phyloP scores from a whole-genome alignment of 1,140 invertebrate genomes.

The Physella acuta region DNA sequence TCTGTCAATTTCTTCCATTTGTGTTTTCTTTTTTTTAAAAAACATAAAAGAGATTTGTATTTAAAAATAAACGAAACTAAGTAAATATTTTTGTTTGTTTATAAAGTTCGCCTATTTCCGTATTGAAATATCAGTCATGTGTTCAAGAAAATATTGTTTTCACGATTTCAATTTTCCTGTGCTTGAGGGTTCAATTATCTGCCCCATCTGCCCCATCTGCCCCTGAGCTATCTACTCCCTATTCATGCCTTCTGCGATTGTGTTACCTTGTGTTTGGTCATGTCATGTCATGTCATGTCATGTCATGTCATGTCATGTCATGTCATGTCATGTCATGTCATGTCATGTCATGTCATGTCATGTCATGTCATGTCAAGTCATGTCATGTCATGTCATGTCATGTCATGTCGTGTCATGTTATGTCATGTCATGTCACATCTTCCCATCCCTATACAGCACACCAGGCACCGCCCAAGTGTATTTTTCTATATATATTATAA shows the following conservation, averaged over 20 bases:
- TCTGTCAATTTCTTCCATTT: no score
- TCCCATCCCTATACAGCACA: not conserved
- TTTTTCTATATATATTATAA: no score
- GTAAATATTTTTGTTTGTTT: no score
- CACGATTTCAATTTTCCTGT: no score
- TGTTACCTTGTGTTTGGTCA: not conserved
- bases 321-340: not conserved
- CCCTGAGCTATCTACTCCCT: not conserved
- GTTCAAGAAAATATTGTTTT: no score
- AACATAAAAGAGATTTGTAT: no score
- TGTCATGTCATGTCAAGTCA: constrained; percentile 4
- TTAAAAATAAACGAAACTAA: no score
- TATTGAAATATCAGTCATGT: no score
- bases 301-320: not conserved
- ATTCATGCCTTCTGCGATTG: not conserved
- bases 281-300: not conserved
- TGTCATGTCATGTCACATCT: constrained; percentile 14
- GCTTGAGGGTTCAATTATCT: no score
- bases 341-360: not conserved
- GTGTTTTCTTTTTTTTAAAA: no score
- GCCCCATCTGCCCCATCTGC: not conserved
- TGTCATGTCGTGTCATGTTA: constrained; percentile 12
- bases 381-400: constrained; percentile 13
- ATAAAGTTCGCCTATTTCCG: no score
- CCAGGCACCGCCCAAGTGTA: no score